Evolutionary conservation across 2,113 vertebrate species (phyloP).

Genomic region (Pomatostomus ruficeps): DNA sequence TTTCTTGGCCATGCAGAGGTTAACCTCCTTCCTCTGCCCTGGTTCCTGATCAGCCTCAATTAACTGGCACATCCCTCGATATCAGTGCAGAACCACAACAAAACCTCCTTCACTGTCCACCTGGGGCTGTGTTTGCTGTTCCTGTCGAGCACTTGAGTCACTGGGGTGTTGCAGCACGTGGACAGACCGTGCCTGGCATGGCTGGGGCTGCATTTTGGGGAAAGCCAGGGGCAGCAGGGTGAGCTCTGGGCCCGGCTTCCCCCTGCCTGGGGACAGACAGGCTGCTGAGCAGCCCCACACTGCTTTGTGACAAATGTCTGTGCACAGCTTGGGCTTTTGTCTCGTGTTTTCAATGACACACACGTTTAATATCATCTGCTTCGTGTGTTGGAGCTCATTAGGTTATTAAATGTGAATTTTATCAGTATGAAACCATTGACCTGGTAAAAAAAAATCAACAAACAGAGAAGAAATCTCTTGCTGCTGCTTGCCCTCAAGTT

Average conservation of each 20-base stretch:
- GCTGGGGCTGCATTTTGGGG: background rate
- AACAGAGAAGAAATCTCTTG: background rate
- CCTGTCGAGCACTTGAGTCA: accelerated
- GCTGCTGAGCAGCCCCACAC: background rate
- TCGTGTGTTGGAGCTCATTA: background rate
- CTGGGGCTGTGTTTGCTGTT: background rate
- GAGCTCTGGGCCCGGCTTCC: background rate
- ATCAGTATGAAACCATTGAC: background rate
- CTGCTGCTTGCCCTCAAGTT: background rate
- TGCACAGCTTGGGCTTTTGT: background rate
- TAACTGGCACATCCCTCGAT: background rate
- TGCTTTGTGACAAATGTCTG: accelerated
- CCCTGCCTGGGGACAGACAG: no score
- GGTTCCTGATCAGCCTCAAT: background rate
- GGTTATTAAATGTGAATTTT: background rate
- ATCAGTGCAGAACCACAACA: background rate
- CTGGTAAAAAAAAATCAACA: background rate
- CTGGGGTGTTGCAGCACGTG: accelerated
- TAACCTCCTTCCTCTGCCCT: background rate
- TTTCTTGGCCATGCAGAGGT: background rate
- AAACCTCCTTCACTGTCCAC: background rate
- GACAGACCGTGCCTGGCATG: background rate
- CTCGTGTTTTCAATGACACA: accelerated
- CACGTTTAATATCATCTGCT: accelerated
- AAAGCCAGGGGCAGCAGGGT: no score